Evolutionary conservation across 2,888 invertebrate genomes (phyloP).

Genomic region (Melitaea athalia): DNA sequence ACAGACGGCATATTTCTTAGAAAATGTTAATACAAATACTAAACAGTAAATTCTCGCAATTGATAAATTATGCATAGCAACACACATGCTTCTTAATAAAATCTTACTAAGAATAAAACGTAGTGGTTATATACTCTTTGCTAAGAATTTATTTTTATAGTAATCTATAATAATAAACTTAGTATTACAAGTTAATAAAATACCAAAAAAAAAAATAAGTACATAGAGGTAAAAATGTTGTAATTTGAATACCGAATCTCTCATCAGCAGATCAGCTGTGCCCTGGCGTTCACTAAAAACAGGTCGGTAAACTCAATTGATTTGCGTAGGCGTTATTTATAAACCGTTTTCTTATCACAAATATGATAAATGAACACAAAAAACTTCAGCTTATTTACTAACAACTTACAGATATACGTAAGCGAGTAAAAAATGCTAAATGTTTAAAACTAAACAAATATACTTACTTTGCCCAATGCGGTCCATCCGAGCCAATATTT

Average conservation of each 20-base stretch:
- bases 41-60: neutral
- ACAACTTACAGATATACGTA: neutral
- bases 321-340: constrained; percentile 47
- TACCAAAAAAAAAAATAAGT: neutral
- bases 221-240: neutral
- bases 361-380: neutral
- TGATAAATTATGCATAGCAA: constrained; percentile 3
- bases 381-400: neutral
- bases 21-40: neutral
- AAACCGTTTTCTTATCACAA: constrained; percentile 21
- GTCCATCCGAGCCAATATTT: constrained; percentile 61
- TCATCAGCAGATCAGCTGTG: constrained; percentile 6
- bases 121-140: no score
- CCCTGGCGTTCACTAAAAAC: constrained; percentile 4
- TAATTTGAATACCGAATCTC: neutral
- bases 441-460: constrained; percentile 31
- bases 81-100: neutral
- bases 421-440: neutral
- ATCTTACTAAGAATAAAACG: no score
- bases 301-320: constrained; percentile 16
- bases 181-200: neutral
- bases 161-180: neutral
- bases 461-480: constrained; percentile 63
- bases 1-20: neutral
- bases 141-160: neutral